Base-by-base conservation (phyloP, 1,140 invertebrate species). In the Ylistrum balloti region DNA sequence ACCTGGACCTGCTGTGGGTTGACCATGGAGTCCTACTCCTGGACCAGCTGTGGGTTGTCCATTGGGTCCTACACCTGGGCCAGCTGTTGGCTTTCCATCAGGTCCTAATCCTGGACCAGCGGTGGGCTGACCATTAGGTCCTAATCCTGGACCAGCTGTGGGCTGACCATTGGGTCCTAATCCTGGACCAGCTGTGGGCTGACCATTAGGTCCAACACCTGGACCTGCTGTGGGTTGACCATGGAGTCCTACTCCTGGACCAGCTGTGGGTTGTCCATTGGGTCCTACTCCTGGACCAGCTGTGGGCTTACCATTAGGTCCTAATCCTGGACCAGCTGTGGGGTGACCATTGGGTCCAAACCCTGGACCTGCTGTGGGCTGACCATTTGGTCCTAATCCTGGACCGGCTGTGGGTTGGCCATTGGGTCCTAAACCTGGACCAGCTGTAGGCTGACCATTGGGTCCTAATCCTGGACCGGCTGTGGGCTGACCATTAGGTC, bases 61-160 rank as follows among this genome's bases (percentile, higher is more conserved):
- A 28, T 35, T 88, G 2, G 87, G 85, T 45, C 38, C 89, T 9
- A 87, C 3, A 32, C 88, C 33, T 41, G 91, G 89, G 0, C 45
- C 33, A 20, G 88, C 88, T 85, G 90, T 91, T 34, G 92, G 88
- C 13, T 35, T 9, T 85, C 85, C 88, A 86, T 89, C 89, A 41
- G 90, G 94, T 85, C 91, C 90, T 56, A 93, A 32, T 38, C 89
- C 91, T 86, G 90, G 90, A 17, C 85, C 86, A 33, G 85, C 85
- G 86, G 90, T 91, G 28, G 90, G 88, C 17, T 86, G 35, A 86
- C 87, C 90, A 87, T 34, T 86, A 20, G 56, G n/a, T 38, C 35
- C 33, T 33, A 56, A 22, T 11, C 10, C 48, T 74, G 56, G 56
- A 0, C 33, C 86, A 87, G 86, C 86, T 35, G 86, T 87, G 22